phyloP scores from a whole-genome alignment of 2,888 invertebrate species.

The Ornithoptera alexandrae region DNA sequence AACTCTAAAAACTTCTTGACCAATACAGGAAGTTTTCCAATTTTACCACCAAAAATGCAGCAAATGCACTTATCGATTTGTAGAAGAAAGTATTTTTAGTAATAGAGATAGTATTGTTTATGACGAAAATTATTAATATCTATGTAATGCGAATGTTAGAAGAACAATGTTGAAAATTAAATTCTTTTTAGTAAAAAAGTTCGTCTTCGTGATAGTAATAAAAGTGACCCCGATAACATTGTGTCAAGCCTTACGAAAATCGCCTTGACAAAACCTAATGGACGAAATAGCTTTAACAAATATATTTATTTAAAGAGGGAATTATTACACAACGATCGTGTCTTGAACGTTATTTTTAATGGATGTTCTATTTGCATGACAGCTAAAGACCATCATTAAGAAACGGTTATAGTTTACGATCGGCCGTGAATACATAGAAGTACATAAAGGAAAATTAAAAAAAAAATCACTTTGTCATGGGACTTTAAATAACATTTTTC shows the following conservation, averaged over 20 bases:
- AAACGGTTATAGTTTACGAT: conserved; percentile 3
- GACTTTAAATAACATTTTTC: too few relatives aligned
- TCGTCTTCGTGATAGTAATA: conserved; percentile 1
- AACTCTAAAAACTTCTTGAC: neutral
- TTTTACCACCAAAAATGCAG: too few relatives aligned
- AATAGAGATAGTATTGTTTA: too few relatives aligned
- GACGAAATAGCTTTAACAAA: conserved; percentile 68
- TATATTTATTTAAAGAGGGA: conserved; percentile 63
- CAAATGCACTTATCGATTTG: too few relatives aligned
- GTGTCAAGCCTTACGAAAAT: conserved; percentile 67
- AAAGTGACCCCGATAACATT: conserved; percentile 32
- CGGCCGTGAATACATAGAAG: neutral
- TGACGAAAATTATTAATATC: too few relatives aligned
- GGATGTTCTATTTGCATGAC: conserved; percentile 24
- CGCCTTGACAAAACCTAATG: conserved; percentile 67
- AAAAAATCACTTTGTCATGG: too few relatives aligned
- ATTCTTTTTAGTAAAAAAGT: neutral
- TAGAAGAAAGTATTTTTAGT: too few relatives aligned
- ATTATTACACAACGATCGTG: conserved; percentile 63
- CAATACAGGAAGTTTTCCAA: too few relatives aligned
- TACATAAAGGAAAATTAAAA: too few relatives aligned
- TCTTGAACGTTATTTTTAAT: conserved; percentile 46
- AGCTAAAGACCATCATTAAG: conserved; percentile 5
- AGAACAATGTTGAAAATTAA: neutral
- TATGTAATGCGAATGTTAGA: neutral